These are phyloP conservation scores for Chrysocyon brachyurus DNA, from an alignment of 2,797 vertebrate species.

Conservation along the genomic window DNA sequence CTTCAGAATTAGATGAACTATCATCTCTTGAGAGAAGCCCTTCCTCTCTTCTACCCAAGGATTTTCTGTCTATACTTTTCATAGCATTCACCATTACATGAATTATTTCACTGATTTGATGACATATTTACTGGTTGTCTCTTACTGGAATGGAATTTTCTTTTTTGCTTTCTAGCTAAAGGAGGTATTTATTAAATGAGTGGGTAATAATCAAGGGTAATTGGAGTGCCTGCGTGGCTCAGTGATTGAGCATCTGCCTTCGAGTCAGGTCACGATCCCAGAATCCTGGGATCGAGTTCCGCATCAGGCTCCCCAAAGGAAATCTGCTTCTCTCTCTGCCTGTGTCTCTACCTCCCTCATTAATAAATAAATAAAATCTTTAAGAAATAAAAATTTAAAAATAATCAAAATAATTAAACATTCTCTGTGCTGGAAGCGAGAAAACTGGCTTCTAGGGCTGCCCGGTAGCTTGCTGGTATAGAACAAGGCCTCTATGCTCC, in stretches of 20 bases:
- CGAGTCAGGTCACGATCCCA: too few species aligned
- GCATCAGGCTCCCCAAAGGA: too few species aligned
- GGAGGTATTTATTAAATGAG: neutral
- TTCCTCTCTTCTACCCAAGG: neutral
- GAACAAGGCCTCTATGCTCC: neutral
- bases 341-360: too few species aligned
- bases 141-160: neutral
- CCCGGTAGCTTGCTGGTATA: neutral
- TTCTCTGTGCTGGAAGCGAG: neutral
- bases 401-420: neutral
- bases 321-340: too few species aligned
- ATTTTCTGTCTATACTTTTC: neutral
- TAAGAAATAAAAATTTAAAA: neutral
- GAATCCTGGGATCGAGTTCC: too few species aligned
- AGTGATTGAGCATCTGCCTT: too few species aligned
- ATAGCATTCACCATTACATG: neutral
- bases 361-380: too few species aligned
- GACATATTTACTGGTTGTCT: neutral
- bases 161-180: neutral
- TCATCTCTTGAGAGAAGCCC: neutral
- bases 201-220: neutral
- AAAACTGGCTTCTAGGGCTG: neutral
- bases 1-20: neutral
- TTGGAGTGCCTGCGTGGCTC: too few species aligned
- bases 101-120: conserved; percentile 38